Base-by-base conservation (phyloP, 2,888 invertebrate genomes). In the Emesis furor region DNA sequence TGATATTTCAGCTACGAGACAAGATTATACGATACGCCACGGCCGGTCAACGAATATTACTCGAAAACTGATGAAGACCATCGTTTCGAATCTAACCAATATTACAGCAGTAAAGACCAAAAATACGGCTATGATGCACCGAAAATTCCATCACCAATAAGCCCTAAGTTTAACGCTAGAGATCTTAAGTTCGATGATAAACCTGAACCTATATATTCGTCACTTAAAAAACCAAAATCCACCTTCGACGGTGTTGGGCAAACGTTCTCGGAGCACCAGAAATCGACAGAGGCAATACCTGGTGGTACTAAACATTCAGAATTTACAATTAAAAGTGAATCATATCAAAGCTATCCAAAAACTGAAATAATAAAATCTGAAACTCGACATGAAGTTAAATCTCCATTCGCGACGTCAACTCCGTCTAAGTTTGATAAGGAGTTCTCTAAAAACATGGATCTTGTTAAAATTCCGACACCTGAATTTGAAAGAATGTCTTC, bases 1-100 rank as follows among this genome's bases (percentile, higher is more conserved):
- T 92, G 78, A 91, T 85, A 90, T 93, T 94, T 83, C 94, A 97
- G 97, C 89, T 97, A 97, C 93, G 97, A 97, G 91, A 97, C 97
- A 1, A 94, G 97, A 55, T 93, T 96, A 73, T 97, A 97, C 92
- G 97, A 97, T 91, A 96, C 97, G 4, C 96, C 97, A 86, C 94
- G 96, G 35, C 95, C 95, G 2, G 89, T 93, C 79, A 92, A 93
- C 91, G 95, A 95, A 71, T 95, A 95, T 75, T 93, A 93, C 90
- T 88, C 91, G 69, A 95, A 94, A 86, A 92, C 93, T 14, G 94
- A 95, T 79, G 93, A 95, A 62, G 93, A 93, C 74, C 78, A 90
- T 17, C 90, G 91, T 37, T 91, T 81, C 78, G 95, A 95, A 73
- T 91, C 92, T 46, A 92, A 89, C 59, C 93, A 93, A 35, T 93